phyloP scores from a whole-genome alignment of 2,888 invertebrate species.

The Andrena minutula region DNA sequence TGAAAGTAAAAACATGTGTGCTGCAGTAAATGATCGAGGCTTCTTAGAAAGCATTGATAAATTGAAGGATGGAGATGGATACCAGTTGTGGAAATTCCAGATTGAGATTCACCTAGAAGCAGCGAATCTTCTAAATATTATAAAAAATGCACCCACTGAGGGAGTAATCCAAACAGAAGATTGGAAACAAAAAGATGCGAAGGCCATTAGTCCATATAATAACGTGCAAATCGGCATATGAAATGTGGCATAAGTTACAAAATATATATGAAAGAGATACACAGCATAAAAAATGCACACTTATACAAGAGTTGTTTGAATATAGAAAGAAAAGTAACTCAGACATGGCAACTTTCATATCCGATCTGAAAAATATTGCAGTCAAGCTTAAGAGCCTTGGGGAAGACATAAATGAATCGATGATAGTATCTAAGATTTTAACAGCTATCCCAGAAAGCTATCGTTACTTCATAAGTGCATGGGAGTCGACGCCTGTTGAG shows the following conservation, averaged over 20 bases:
- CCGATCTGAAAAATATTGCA: neutral
- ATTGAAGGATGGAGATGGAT: slow-evolving; percentile 5
- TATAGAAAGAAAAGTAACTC: neutral
- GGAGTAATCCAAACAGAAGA: neutral
- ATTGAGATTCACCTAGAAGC: neutral
- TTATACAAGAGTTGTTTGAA: neutral
- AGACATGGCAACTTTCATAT: slow-evolving; percentile 4
- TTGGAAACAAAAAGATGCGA: neutral
- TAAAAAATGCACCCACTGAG: neutral
- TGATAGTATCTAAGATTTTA: slow-evolving; percentile 2
- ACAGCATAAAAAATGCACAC: neutral
- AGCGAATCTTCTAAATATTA: neutral
- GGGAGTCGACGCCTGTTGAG: neutral
- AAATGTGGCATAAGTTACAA: slow-evolving; percentile 1
- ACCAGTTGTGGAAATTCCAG: neutral
- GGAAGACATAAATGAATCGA: neutral
- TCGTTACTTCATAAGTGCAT: slow-evolving; percentile 5
- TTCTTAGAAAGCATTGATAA: neutral
- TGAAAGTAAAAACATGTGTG: neutral
- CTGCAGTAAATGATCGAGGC: neutral
- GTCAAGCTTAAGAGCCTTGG: neutral
- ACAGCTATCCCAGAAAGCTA: neutral
- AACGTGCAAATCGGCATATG: neutral
- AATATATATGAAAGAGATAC: slow-evolving; percentile 1
- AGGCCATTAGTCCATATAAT: slow-evolving; percentile 4